A percentile compares a stretch with the other conserved stretches of the same genome.
These are phyloP conservation scores for Zaprionus nigranus DNA, from an alignment of 1,140 invertebrate genomes.

Conservation along the genomic window DNA sequence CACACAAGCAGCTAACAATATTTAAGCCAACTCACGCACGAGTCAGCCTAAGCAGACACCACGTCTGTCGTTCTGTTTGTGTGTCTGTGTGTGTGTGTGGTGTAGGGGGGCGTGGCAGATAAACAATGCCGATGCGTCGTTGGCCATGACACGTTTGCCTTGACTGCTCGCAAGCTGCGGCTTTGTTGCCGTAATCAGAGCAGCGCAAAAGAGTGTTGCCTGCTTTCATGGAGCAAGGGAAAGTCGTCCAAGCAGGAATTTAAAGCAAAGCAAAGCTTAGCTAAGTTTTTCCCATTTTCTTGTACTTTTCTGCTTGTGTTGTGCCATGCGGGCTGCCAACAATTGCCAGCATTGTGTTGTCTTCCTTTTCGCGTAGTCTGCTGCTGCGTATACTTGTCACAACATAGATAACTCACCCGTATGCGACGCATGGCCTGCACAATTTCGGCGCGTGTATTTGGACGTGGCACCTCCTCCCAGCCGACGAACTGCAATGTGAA, in stretches of 20 bases:
- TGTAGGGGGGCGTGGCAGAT: constrained; percentile 38
- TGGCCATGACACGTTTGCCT: constrained; percentile 45
- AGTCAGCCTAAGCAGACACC: constrained; percentile 18
- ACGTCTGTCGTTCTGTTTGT: neutral
- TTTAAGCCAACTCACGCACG: constrained; percentile 74
- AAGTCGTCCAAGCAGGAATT: constrained; percentile 45
- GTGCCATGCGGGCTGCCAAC: constrained; percentile 28
- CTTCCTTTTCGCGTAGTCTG: neutral
- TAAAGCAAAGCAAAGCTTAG: constrained; percentile 33
- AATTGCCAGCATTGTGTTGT: constrained; percentile 7
- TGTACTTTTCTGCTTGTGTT: constrained; percentile 17
- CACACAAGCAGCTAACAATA: constrained; percentile 46
- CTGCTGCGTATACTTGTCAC: constrained; percentile 54
- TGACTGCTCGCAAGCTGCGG: constrained; percentile 10
- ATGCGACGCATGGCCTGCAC: constrained; percentile 99
- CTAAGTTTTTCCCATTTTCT: neutral
- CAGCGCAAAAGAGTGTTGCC: constrained; percentile 58
- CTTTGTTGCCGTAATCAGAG: constrained; percentile 71
- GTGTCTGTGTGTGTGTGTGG: constrained; percentile 10
- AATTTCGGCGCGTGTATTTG: constrained; percentile 98
- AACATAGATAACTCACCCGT: constrained; percentile 89
- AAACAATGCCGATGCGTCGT: constrained; percentile 60
- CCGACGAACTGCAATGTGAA: constrained; percentile 95
- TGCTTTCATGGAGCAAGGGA: constrained; percentile 27
- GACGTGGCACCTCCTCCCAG: constrained; percentile 97